A percentile compares a stretch with the other conserved stretches of the same genome.
phyloP scores from a whole-genome alignment of 2,888 invertebrate species.

The Pinctada fucata region DNA sequence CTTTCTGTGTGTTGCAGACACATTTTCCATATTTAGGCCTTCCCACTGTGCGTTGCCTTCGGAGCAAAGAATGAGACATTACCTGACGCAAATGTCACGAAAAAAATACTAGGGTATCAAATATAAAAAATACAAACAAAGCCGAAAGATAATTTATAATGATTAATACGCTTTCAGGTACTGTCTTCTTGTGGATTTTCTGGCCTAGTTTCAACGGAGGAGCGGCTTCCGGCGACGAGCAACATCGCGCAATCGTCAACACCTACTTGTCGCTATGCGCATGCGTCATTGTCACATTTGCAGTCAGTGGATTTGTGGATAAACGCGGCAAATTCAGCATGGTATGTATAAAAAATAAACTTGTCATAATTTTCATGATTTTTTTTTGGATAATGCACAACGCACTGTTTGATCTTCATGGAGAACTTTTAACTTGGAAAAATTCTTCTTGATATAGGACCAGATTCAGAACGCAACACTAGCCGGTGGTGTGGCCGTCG shows the following conservation, averaged over 20 bases:
- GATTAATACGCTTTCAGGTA: constrained; percentile 86
- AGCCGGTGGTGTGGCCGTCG: constrained; percentile 95
- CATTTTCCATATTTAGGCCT: too few relatives aligned
- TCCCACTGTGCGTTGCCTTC: too few relatives aligned
- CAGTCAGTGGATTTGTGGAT: constrained; percentile 85
- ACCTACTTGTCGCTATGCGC: constrained; percentile 93
- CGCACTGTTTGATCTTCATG: neutral
- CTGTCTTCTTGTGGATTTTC: constrained; percentile 95
- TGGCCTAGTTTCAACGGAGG: constrained; percentile 98
- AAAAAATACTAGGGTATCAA: too few relatives aligned
- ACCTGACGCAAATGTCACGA: too few relatives aligned
- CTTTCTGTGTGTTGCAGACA: too few relatives aligned
- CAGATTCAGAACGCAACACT: constrained; percentile 95
- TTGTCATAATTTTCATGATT: too few relatives aligned
- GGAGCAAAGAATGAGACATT: too few relatives aligned
- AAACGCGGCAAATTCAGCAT: constrained; percentile 73
- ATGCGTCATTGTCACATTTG: constrained; percentile 89
- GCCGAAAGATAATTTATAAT: too few relatives aligned
- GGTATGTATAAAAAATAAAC: constrained; percentile 57
- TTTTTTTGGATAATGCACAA: too few relatives aligned
- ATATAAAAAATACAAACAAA: too few relatives aligned
- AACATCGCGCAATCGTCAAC: constrained; percentile 92
- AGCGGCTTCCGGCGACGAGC: constrained; percentile 83
- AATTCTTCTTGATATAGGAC: constrained; percentile 76
- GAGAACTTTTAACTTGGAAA: neutral